Conservation (phyloP, 2,888 invertebrate genomes). For the Strigamia transsilvanica region DNA sequence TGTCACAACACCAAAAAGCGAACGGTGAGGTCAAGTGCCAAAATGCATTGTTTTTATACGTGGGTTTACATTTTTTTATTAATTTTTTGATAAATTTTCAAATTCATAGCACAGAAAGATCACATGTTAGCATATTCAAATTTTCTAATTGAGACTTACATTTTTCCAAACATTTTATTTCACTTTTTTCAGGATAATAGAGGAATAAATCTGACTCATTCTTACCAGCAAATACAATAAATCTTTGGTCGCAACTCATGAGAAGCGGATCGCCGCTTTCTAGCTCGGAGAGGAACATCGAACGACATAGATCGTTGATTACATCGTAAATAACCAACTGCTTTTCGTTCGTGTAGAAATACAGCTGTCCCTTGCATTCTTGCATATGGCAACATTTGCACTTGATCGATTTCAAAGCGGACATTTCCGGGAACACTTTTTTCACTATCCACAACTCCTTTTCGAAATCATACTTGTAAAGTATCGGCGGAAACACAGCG, state of each 20-base stretch:
- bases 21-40: too few species aligned
- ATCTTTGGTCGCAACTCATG: not conserved
- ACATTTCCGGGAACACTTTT: not conserved
- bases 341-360: not conserved
- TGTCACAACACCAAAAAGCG: too few species aligned
- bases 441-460: not conserved
- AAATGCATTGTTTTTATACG: too few species aligned
- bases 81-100: not conserved
- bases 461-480: not conserved
- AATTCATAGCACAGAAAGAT: slow-evolving; percentile 13
- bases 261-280: not conserved
- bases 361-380: not conserved
- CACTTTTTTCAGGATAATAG: not conserved
- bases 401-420: not conserved
- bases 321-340: not conserved
- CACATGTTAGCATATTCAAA: not conserved
- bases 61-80: not conserved
- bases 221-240: slow-evolving; percentile 1
- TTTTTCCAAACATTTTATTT: not conserved
- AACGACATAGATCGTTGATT: not conserved
- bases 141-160: not conserved
- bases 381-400: not conserved
- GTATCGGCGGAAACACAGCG: not conserved
- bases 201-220: not conserved
- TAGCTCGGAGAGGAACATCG: not conserved